Conservation (phyloP, 2,888 invertebrate genomes). For the Chrysotoxum bicinctum region DNA sequence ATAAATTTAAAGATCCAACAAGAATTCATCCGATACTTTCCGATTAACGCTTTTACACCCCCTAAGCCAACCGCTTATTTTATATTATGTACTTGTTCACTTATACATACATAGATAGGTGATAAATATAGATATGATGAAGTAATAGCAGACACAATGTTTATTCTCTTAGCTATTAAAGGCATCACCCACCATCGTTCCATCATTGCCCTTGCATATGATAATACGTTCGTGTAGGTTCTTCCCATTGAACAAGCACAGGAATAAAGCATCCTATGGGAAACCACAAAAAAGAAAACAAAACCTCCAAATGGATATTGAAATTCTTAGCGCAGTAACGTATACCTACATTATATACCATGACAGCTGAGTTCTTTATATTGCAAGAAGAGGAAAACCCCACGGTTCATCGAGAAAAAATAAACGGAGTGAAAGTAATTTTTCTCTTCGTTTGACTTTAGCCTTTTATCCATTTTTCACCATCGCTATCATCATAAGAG, state of each 20-base stretch:
- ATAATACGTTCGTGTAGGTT: not conserved
- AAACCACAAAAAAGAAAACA: conserved; percentile 3
- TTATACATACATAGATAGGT: too few relatives aligned
- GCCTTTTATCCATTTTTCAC: conserved; percentile 69
- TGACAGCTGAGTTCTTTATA: conserved; percentile 10
- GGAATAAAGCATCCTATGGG: conserved; percentile 29
- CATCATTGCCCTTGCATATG: not conserved
- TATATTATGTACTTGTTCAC: too few relatives aligned
- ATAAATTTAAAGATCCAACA: too few relatives aligned
- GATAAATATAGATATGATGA: too few relatives aligned
- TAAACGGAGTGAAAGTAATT: conserved; percentile 71
- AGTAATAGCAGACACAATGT: conserved; percentile 3
- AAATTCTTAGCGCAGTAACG: conserved; percentile 39
- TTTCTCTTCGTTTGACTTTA: conserved; percentile 71
- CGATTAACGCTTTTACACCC: too few relatives aligned
- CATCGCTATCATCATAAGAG: conserved; percentile 62
- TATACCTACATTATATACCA: not conserved
- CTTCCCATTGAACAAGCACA: conserved; percentile 28
- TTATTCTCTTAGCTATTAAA: conserved; percentile 5
- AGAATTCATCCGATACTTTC: too few relatives aligned
- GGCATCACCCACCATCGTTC: conserved; percentile 2
- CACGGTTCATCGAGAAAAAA: conserved; percentile 62
- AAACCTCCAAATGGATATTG: conserved; percentile 52
- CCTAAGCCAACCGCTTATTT: too few relatives aligned
- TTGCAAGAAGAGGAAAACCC: conserved; percentile 16